Evolutionary conservation across 2,888 invertebrate species (phyloP), one percentile per base, ranked within the genome.

Genomic region (Aethes cnicana): DNA sequence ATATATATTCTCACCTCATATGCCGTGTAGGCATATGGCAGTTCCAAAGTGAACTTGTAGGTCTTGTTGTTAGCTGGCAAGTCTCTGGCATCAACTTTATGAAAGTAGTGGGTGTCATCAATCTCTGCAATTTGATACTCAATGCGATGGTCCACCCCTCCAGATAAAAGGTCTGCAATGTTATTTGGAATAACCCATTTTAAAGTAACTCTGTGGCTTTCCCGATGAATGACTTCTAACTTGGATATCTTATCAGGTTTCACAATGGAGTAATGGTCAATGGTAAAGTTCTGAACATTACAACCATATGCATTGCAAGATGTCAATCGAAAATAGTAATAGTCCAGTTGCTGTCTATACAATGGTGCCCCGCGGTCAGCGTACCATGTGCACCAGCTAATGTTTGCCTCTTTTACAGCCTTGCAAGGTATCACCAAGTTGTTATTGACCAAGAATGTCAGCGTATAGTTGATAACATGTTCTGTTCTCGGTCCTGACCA

Each of bases 1-100:
- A 94, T 91, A 53, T 92, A 92, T 43, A 96, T 92, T 58, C 95
- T 88, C 1, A 96, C 91, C 59, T 94, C 93, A 83, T 95, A 96
- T 41, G 91, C 88, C 58, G 92, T 90, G 68, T 94, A 91, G 0
- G 95, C 92, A 78, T 93, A 93, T 47, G 91, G 87, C 33, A 95
- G 77, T 58, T 87, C 83, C 14, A 94, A 77, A 62, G 90, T 69
- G 59, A 79, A 83, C 50, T 50, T 73, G 50, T 86, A 87, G 41
- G 77, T 74, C 58, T 75, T 80, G 54, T 84, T 83, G 25, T 73
- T 84, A 12, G 76, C 49, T 8, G 79, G 77, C 37, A 86, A 64
- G 8, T 49, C 57, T 32, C 81, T 68, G 21, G 78, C 63, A 69
- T 87, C 69, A 23, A 85, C 83, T 69, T 83, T 86, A n/a, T 76